Conservation (phyloP, 2,888 invertebrate genomes). For the Drosophila emarginata region DNA sequence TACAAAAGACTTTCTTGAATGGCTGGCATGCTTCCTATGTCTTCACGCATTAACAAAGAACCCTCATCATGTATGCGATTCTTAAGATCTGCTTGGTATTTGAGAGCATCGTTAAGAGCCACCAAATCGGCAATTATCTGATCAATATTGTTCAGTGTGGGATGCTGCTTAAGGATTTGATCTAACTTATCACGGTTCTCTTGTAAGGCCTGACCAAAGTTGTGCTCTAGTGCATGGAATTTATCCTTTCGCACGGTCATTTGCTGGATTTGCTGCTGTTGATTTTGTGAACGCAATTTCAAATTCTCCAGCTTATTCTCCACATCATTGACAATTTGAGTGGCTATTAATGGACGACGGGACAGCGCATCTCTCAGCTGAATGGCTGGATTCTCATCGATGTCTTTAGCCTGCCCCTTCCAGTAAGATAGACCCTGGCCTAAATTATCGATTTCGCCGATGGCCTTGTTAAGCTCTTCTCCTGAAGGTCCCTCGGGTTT, state of each 20-base stretch:
- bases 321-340: constrained; percentile 88
- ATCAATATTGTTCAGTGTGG: constrained; percentile 80
- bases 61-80: constrained; percentile 91
- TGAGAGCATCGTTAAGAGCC: constrained; percentile 84
- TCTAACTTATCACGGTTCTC: constrained; percentile 79
- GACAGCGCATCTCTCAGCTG: constrained; percentile 88
- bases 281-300: constrained; percentile 86
- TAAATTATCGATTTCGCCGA: constrained; percentile 87
- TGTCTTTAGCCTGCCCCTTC: constrained; percentile 87
- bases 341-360: constrained; percentile 88
- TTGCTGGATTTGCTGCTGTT: constrained; percentile 87
- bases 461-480: constrained; percentile 87
- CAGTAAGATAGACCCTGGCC: constrained; percentile 87
- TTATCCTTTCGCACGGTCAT: constrained; percentile 90
- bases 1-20: constrained; percentile 91
- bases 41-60: constrained; percentile 90
- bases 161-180: constrained; percentile 74
- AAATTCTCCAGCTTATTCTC: constrained; percentile 88
- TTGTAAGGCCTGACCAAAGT: constrained; percentile 86
- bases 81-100: constrained; percentile 85
- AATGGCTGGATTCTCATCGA: constrained; percentile 87
- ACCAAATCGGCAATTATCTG: constrained; percentile 83
- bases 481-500: constrained; percentile 87
- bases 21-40: constrained; percentile 90
- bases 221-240: constrained; percentile 89